Base-by-base conservation (phyloP, 2,888 invertebrate species). In the Spodoptera exigua region DNA sequence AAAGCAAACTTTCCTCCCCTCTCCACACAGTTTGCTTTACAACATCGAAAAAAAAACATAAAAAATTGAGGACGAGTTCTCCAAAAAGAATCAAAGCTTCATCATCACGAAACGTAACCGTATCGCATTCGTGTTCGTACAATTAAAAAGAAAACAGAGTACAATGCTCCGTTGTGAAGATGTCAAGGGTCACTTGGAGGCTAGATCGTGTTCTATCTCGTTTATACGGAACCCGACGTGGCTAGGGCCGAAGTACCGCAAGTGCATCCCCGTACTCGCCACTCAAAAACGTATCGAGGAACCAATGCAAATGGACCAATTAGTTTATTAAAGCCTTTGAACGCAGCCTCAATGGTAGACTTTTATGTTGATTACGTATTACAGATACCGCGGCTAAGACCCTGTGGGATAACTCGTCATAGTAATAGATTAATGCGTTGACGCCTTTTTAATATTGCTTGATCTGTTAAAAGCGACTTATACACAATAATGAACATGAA, bases 201-300 rank as follows among this genome's bases (percentile, higher is more conserved):
- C 70, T 72, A 83, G 85, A 86, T 87, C 90, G 90, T 90, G 90
- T 85, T 83, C 84, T 90, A 90, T 90, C 90, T 88, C 84, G 89
- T 86, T 89, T 87, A 83, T 83, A 81, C 83, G 75, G 78, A 79
- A 79, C 78, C 80, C 74, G 73, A 74, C 70, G 64, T 53, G 53
- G 75, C 68, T 62, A 59, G 65, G 53, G 62, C 72, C 59, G 53
- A 62, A 79, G 70, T 76, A 79, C 79, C 81, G 81, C 84, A 79
- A 82, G 79, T 83, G 79, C 78, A 73, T 66, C 61, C 63, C 44
- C 40, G 71, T 73, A 76, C 76, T 77, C 61, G 62, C 74, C 53
- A 63, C 70, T 69, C 57, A 66, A 72, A 56, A 68, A 60, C 49
- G 61, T 70, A 80, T 68, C 63, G 63, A 70, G 53, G 56, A 61